phyloP scores from a whole-genome alignment of 2,888 invertebrate genomes.

The Nephrotoma flavescens region DNA sequence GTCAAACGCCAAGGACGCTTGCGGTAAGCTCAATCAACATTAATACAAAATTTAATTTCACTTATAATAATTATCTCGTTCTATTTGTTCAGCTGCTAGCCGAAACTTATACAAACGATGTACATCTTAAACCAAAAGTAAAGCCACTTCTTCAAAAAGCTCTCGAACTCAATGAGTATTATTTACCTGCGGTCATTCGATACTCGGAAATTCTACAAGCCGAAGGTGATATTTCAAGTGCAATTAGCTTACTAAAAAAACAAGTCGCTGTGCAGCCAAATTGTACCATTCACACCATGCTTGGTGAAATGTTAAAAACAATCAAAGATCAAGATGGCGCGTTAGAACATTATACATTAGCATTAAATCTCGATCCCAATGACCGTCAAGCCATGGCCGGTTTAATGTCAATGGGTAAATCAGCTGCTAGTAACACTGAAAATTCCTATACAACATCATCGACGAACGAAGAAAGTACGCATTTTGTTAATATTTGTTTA shows the following conservation, averaged over 20 bases:
- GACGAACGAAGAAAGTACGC: conserved; percentile 19
- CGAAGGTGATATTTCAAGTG: conserved; percentile 48
- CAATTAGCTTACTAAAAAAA: conserved; percentile 49
- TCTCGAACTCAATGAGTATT: conserved; percentile 51
- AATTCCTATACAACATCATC: conserved; percentile 15
- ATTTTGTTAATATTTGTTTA: not conserved
- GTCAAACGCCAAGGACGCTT: conserved; percentile 54
- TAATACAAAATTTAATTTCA: not conserved
- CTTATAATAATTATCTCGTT: not conserved
- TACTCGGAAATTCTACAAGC: conserved; percentile 55
- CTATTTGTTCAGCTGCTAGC: conserved; percentile 48
- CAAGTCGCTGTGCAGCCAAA: conserved; percentile 35
- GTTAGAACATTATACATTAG: conserved; percentile 26
- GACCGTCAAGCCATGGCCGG: conserved; percentile 25
- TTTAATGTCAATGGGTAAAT: conserved; percentile 23
- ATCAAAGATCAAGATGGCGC: conserved; percentile 26
- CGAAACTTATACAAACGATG: conserved; percentile 54
- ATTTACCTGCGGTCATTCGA: conserved; percentile 55
- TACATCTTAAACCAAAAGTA: conserved; percentile 36
- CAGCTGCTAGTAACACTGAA: conserved; percentile 16
- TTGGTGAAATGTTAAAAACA: conserved; percentile 24
- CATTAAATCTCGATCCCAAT: conserved; percentile 25
- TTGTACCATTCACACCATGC: conserved; percentile 23
- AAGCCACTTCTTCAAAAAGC: conserved; percentile 58
- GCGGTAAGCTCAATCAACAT: conserved; percentile 37